Base-by-base conservation (phyloP, 2,113 vertebrate genomes). In the Vicugna pacos region DNA sequence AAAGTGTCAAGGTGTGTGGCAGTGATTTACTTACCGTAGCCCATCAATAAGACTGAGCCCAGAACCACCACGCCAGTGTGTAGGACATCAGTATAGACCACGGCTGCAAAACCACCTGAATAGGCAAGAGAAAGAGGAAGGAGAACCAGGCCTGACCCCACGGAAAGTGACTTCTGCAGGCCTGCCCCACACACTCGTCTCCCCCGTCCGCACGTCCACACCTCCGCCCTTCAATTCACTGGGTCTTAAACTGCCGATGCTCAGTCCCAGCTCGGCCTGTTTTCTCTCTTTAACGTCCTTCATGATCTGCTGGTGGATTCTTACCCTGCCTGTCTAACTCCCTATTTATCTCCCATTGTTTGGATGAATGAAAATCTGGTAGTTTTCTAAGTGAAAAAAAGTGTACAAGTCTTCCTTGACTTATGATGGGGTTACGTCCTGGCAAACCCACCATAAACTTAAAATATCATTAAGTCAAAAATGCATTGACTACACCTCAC, bases 11-110 rank as follows among this genome's bases (percentile, higher is more conserved):
- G 30, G 24, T 22, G 24, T 38, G 26, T 9, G 32, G 32, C 9
- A n/a, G 67, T 38, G 64, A 10, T 26, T 85, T 72, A 97, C 95
- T 97, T 28, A 94, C 97, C 88, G 24, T n/a, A 96, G 52, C 7
- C 13, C 88, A 26, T 95, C 56, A 97, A 64, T 48, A 92, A 16
- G 52, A 54, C 1, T 0, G 94, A 96, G 28, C 90, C 94, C 64
- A 92, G 32, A 50, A 95, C 3, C 10, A 77, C 56, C 22, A 81
- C 0, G 2, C 7, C 13, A 17, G 65, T n/a, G 2, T 96, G 94
- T 0, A 96, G 52, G 12, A 32, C 2, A 28, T 95, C 65, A 0
- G 77, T 89, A 1, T 90, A 97, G 30, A 38, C 58, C 65, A 95
- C 70, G 4, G 96, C 52, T 32, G 4, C 22, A 38, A 96, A 60